Evolutionary conservation across 2,797 vertebrate genomes (phyloP).

Genomic region (Hippopotamyrus pictus): DNA sequence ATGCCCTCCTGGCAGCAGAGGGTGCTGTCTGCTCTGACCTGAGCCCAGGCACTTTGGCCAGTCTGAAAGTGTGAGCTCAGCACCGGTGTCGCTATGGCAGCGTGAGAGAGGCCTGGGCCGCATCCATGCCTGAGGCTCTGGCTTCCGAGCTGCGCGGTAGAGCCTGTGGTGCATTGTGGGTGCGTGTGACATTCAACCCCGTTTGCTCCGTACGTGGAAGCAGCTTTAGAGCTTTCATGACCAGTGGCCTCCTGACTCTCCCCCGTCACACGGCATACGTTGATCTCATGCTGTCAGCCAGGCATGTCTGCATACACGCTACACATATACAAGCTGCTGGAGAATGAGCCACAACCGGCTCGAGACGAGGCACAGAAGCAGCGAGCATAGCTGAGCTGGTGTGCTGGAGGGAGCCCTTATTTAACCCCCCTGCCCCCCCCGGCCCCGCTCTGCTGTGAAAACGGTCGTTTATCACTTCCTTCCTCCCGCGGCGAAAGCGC

Average conservation of each 20-base stretch:
- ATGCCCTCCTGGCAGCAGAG: not conserved
- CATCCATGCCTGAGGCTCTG: not conserved
- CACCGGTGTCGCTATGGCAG: not conserved
- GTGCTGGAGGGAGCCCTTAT: not conserved
- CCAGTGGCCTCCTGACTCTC: not conserved
- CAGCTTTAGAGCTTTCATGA: not conserved
- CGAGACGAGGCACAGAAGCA: not conserved
- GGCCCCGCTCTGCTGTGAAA: not conserved
- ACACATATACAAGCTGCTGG: not conserved
- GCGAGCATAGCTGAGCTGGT: not conserved
- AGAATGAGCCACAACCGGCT: not conserved
- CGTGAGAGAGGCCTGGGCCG: not conserved
- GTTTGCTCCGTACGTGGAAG: not conserved
- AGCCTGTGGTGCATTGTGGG: not conserved
- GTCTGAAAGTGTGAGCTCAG: not conserved
- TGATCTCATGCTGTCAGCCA: not conserved
- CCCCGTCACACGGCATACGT: not conserved
- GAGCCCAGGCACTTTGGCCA: not conserved
- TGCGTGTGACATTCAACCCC: not conserved
- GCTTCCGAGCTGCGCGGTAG: not conserved
- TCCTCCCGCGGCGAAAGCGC: not conserved
- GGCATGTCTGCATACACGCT: not conserved
- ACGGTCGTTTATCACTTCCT: conserved; percentile 11
- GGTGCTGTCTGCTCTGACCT: not conserved
- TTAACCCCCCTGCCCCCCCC: not conserved